A percentile compares a stretch with the other conserved stretches of the same genome.
These are phyloP conservation scores for Tetramorium bicarinatum DNA, from an alignment of 2,888 invertebrate genomes.

Conservation along the genomic window DNA sequence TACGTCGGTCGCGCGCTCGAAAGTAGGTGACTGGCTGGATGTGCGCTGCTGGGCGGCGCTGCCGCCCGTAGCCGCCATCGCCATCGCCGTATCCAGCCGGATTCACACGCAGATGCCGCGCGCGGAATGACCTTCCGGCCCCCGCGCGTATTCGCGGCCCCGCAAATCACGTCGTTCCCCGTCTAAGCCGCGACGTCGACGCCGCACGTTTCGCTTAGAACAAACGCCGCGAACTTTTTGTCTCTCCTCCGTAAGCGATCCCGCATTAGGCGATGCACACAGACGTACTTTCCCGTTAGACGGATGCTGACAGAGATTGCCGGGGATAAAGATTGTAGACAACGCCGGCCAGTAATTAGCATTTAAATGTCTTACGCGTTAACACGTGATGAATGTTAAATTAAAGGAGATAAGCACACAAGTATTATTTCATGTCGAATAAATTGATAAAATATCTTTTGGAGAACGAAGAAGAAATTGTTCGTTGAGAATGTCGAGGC, in stretches of 20 bases:
- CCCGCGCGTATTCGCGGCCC: conserved; percentile 58
- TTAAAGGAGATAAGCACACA: neutral
- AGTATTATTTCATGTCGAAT: neutral
- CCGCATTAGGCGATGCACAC: neutral
- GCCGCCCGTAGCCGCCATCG: conserved; percentile 46
- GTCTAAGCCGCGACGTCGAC: conserved; percentile 36
- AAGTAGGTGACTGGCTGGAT: conserved; percentile 69
- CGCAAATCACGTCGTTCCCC: conserved; percentile 65
- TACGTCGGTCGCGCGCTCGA: conserved; percentile 48
- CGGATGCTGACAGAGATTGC: neutral
- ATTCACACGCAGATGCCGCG: conserved; percentile 68
- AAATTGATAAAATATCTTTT: neutral
- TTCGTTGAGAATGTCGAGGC: neutral
- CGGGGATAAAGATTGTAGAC: neutral
- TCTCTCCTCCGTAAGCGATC: neutral
- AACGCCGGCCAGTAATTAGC: neutral
- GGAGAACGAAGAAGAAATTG: neutral
- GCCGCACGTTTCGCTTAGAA: conserved; percentile 51
- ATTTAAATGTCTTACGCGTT: neutral
- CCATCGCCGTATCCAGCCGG: conserved; percentile 63
- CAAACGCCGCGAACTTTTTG: conserved; percentile 28
- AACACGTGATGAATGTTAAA: neutral
- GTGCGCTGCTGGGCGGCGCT: conserved; percentile 54
- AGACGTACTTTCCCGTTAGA: neutral
- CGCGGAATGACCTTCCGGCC: conserved; percentile 70